phyloP scores from a whole-genome alignment of 30 jellyfish, hydroid and myxozoan genomes.

The Sanderia malayensis region DNA sequence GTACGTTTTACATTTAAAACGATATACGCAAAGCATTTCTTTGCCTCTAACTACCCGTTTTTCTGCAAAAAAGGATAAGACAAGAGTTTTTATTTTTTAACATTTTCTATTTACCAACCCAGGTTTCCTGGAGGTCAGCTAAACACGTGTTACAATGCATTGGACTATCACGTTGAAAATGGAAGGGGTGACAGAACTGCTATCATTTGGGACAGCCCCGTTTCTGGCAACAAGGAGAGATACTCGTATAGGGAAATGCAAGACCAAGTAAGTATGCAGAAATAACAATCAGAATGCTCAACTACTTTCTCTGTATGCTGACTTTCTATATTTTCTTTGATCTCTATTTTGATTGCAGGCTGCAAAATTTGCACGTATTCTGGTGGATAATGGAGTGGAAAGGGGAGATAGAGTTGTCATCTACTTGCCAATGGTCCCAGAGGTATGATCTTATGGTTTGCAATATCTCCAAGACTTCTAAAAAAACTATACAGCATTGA shows the following conservation, averaged over 20 bases:
- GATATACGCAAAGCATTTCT: background rate
- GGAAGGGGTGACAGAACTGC: slow-evolving; percentile 86
- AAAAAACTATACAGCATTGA: too few relatives aligned
- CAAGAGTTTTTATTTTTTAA: too few relatives aligned
- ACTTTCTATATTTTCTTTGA: too few relatives aligned
- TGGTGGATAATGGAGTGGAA: slow-evolving; percentile 76
- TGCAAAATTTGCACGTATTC: slow-evolving; percentile 90
- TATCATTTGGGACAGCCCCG: slow-evolving; percentile 95
- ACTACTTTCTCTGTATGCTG: too few relatives aligned
- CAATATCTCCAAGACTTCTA: too few relatives aligned
- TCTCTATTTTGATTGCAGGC: slow-evolving; percentile 45
- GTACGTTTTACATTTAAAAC: background rate
- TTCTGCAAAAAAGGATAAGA: background rate
- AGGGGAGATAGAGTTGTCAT: slow-evolving; percentile 94
- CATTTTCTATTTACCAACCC: background rate
- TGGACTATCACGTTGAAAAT: slow-evolving; percentile 78
- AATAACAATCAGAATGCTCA: too few relatives aligned
- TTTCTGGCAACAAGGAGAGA: slow-evolving; percentile 50
- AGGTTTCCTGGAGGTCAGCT: slow-evolving; percentile 95
- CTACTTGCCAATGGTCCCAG: slow-evolving; percentile 99
- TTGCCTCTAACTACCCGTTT: background rate
- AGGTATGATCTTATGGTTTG: slow-evolving; percentile 36
- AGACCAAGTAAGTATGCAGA: slow-evolving; percentile 77
- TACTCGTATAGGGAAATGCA: slow-evolving; percentile 58
- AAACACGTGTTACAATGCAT: slow-evolving; percentile 90